These are phyloP conservation scores for Rhingia campestris DNA, from an alignment of 2,888 invertebrate genomes.

Conservation along the genomic window DNA sequence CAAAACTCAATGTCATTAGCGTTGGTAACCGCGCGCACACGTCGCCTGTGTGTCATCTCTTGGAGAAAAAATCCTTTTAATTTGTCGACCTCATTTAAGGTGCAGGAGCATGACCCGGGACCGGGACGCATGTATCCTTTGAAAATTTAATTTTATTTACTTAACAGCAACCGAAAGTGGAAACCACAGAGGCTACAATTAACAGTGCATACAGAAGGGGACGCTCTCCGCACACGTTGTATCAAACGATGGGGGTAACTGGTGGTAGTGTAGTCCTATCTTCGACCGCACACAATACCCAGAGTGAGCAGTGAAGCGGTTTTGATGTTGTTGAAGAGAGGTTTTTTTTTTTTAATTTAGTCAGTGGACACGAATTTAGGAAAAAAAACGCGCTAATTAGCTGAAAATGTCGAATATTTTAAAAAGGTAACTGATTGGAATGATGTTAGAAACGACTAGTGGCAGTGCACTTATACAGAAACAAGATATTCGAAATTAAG, in stretches of 20 bases:
- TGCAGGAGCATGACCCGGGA: conserved; percentile 51
- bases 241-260: neutral
- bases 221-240: neutral
- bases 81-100: conserved; percentile 68
- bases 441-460: neutral
- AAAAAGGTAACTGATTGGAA: neutral
- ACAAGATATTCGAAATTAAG: too few relatives aligned
- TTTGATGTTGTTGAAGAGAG: conserved; percentile 3
- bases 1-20: conserved; percentile 70
- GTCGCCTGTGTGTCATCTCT: conserved; percentile 56
- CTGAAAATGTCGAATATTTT: conserved; percentile 22
- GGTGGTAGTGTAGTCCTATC: conserved; percentile 5
- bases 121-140: conserved; percentile 65
- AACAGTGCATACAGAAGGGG: conserved; percentile 29
- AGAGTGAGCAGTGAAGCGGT: conserved; percentile 26
- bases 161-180: conserved; percentile 65
- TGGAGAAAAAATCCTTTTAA: conserved; percentile 57
- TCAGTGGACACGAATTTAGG: neutral
- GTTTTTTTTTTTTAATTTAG: neutral
- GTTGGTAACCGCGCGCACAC: conserved; percentile 64
- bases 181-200: conserved; percentile 73
- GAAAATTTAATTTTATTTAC: conserved; percentile 72
- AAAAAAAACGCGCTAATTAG: conserved; percentile 36
- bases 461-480: too few relatives aligned
- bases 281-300: conserved; percentile 40